phyloP scores from a whole-genome alignment of 2,113 vertebrate species.

The Aplodontia rufa region DNA sequence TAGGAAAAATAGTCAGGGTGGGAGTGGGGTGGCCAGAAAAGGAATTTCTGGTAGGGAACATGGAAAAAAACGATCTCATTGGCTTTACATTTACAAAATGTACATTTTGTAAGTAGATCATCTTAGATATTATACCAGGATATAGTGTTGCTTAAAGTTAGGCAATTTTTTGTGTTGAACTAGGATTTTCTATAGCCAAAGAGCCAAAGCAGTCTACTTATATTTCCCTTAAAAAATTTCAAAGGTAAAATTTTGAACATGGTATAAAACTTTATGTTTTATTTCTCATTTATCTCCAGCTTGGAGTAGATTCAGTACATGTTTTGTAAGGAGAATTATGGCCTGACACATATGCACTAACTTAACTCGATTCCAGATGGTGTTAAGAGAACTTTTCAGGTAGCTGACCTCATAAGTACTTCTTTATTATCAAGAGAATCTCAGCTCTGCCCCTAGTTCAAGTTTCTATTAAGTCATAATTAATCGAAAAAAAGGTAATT shows the following conservation, averaged over 20 bases:
- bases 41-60: background rate
- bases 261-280: background rate
- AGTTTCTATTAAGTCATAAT: background rate
- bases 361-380: background rate
- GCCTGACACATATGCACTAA: background rate
- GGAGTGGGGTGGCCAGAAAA: background rate
- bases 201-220: background rate
- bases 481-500: background rate
- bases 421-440: background rate
- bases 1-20: background rate
- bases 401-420: background rate
- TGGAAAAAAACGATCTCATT: background rate
- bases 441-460: background rate
- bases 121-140: background rate
- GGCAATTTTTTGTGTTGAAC: background rate
- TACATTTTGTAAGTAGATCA: background rate
- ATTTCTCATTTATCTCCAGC: slow-evolving; percentile 4
- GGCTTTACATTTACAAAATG: background rate
- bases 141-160: background rate
- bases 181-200: background rate
- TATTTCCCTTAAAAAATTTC: background rate
- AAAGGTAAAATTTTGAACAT: background rate
- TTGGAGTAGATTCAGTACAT: background rate
- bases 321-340: slow-evolving; percentile 2
- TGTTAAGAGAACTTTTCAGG: background rate